Conservation (phyloP, 2,113 vertebrate species). For the Rhinolophus sinicus region DNA sequence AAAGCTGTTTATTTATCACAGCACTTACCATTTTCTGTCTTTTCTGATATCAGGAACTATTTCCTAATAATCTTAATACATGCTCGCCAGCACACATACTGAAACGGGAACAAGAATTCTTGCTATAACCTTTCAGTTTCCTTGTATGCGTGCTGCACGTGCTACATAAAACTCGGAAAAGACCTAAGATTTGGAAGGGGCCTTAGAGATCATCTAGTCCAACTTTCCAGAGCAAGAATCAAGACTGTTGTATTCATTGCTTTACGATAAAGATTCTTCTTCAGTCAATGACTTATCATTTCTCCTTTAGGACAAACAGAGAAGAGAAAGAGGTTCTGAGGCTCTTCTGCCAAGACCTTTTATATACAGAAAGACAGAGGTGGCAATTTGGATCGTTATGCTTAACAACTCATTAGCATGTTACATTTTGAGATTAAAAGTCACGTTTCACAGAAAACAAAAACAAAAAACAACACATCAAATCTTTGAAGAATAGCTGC, state of each 20-base stretch:
- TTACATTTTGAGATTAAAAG: background rate
- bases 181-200: conserved; percentile 22
- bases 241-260: conserved; percentile 14
- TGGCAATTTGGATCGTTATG: background rate
- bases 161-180: conserved; percentile 40
- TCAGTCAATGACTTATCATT: conserved; percentile 24
- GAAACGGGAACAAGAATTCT: background rate
- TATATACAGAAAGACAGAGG: background rate
- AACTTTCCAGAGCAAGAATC: conserved; percentile 12
- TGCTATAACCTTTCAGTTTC: background rate
- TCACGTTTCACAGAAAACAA: background rate
- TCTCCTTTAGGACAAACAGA: conserved; percentile 26
- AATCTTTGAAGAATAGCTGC: background rate
- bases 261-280: conserved; percentile 10
- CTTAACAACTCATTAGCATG: background rate
- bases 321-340: conserved; percentile 8
- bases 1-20: background rate
- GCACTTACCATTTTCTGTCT: background rate
- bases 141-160: background rate
- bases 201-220: background rate
- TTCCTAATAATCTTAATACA: conserved; percentile 1
- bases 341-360: background rate
- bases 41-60: background rate
- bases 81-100: background rate
- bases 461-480: background rate